Base-by-base conservation (phyloP, 2,113 vertebrate genomes). In the Poicephalus meyeri region DNA sequence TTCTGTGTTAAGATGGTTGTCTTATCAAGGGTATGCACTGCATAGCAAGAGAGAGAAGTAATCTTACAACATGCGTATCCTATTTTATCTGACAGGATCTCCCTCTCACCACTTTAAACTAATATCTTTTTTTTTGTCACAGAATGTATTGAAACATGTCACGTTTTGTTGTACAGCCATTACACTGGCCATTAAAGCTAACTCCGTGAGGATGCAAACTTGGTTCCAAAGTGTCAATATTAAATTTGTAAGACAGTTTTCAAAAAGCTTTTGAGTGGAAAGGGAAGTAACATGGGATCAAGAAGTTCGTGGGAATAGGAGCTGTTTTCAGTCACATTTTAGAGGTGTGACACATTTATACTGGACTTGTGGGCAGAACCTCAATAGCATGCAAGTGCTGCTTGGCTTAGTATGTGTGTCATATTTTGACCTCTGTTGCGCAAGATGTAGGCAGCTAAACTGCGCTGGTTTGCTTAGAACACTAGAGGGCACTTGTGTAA, bases 401-500 rank as follows among this genome's bases (percentile, higher is more conserved):
- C 35, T 66, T 52, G 74, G 4, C 13, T 76, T 83, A 8, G 17
- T 55, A 28, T 1, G 0, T 2, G 7, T n/a, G 7, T 61, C 16
- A 5, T 71, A 16, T 60, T 69, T 71, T 61, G 56, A 56, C 42
- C 23, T 3, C 1, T 3, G 1, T 19, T 50, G 20, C 31, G 26
- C 56, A n/a, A 29, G 49, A 33, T 14, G 7, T 8, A 8, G n/a
- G 37, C 41, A 70, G 33, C 63, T 61, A 2, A 58, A 28, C 53
- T 91, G n/a, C 63, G 35, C 18, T 77, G 50, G 11, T 70, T 66
- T 68, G 39, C n/a, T 86, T 35, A 24, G 80, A 90, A 89, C 96
- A 68, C 88, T 95, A 95, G 92, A 84, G 95, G 95, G 96, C 96
- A 95, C 83, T 95, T 93, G 69, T 71, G 95, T 71, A 72, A 56